phyloP scores from a whole-genome alignment of 2,797 vertebrate genomes.

The Choloepus didactylus region DNA sequence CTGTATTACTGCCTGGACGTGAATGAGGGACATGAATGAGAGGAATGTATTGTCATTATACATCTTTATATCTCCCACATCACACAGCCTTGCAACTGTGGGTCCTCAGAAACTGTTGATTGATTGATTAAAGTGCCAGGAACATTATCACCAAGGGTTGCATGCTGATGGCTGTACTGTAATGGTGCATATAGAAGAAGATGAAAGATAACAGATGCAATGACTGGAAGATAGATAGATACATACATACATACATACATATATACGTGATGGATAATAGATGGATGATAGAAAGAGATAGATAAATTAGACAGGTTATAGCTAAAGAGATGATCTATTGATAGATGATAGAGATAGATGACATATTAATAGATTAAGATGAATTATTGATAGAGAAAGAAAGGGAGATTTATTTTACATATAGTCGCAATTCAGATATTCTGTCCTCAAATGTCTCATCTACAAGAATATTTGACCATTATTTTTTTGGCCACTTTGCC shows the following conservation, averaged over 20 bases:
- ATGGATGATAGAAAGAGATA: not conserved
- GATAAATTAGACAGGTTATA: not conserved
- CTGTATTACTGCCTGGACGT: not conserved
- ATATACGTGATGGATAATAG: too few species aligned
- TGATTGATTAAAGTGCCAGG: not conserved
- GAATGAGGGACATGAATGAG: not conserved
- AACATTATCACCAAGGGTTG: not conserved
- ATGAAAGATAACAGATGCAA: not conserved
- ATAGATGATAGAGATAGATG: not conserved
- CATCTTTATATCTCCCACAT: not conserved
- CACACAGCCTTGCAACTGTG: not conserved
- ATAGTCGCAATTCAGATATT: not conserved
- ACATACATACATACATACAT: not conserved
- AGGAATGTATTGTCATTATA: not conserved
- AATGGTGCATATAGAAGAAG: not conserved
- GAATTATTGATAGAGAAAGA: too few species aligned
- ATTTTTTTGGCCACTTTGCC: not conserved
- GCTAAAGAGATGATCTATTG: not conserved
- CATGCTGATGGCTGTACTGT: not conserved
- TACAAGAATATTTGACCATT: slow-evolving; percentile 27
- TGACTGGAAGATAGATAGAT: not conserved
- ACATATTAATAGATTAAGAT: not conserved
- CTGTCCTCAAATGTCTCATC: not conserved
- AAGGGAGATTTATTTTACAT: not conserved
- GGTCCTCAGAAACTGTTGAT: not conserved